Percentiles rank a stretch among this genome's conserved stretches.
These are phyloP conservation scores for Leptonema lineaticorne DNA, from an alignment of 1,140 invertebrate species.

Conservation along the genomic window DNA sequence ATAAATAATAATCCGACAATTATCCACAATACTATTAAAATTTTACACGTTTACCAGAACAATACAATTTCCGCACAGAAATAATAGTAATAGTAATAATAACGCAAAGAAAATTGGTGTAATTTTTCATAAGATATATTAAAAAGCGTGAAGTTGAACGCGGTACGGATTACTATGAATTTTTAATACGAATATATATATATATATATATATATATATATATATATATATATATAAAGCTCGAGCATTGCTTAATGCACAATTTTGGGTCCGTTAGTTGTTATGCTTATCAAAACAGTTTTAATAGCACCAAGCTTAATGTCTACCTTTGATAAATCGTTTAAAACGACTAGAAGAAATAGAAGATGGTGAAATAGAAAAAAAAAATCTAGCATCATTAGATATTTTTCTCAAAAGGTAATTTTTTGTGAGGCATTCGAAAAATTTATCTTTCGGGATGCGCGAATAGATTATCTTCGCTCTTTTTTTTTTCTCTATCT, in stretches of 20 bases:
- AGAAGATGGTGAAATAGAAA: no score
- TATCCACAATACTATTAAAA: no score
- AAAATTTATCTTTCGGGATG: constrained; percentile 1
- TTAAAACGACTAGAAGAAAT: constrained; percentile 1
- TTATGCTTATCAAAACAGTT: constrained; percentile 17
- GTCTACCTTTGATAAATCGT: constrained; percentile 9
- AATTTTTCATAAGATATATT: background rate
- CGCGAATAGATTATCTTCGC: background rate
- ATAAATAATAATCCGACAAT: no score
- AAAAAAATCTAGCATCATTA: no score
- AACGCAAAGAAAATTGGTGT: background rate
- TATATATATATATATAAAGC: background rate
- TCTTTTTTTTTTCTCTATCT: background rate
- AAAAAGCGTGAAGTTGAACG: constrained; percentile 3
- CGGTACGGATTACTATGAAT: background rate
- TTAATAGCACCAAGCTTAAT: constrained; percentile 1
- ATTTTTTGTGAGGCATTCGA: constrained; percentile 1
- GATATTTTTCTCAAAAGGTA: constrained; percentile 1
- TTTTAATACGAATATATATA: background rate
- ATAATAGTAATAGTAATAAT: no score
- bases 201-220: no score
- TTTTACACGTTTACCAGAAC: no score
- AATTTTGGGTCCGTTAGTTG: background rate
- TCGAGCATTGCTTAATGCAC: background rate
- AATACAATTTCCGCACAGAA: no score